These are phyloP conservation scores for Peromyscus maniculatus DNA, from an alignment of 2,113 vertebrate species.

Conservation along the genomic window DNA sequence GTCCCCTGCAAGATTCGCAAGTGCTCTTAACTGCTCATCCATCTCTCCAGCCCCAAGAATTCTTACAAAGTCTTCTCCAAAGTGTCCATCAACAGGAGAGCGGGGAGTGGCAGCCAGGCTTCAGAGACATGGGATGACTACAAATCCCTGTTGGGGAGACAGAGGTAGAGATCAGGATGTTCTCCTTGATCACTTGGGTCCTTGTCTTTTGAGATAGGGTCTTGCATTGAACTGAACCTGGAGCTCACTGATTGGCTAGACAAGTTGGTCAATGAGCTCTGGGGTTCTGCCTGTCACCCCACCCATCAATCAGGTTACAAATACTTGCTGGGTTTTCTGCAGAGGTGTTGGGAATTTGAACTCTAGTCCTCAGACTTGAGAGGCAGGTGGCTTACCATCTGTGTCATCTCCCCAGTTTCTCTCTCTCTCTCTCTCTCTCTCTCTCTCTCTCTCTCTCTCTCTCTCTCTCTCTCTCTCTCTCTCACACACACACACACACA, in stretches of 20 bases:
- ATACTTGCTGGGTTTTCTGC: background rate
- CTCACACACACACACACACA: no score
- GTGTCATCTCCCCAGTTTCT: background rate
- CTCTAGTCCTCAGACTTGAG: background rate
- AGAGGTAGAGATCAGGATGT: background rate
- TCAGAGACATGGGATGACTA: background rate
- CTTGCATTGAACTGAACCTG: background rate
- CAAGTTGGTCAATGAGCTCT: background rate
- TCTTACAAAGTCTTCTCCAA: background rate
- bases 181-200: background rate
- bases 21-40: background rate
- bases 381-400: background rate
- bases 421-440: no score
- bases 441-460: no score
- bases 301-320: background rate
- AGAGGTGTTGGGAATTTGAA: background rate
- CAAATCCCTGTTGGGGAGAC: background rate
- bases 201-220: background rate
- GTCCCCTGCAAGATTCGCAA: background rate
- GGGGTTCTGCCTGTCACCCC: background rate
- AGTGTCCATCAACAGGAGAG: background rate
- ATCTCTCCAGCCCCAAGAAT: background rate
- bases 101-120: background rate
- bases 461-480: no score
- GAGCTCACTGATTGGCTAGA: background rate